phyloP scores from a whole-genome alignment of 2,888 invertebrate species.

The Suillia variegata region DNA sequence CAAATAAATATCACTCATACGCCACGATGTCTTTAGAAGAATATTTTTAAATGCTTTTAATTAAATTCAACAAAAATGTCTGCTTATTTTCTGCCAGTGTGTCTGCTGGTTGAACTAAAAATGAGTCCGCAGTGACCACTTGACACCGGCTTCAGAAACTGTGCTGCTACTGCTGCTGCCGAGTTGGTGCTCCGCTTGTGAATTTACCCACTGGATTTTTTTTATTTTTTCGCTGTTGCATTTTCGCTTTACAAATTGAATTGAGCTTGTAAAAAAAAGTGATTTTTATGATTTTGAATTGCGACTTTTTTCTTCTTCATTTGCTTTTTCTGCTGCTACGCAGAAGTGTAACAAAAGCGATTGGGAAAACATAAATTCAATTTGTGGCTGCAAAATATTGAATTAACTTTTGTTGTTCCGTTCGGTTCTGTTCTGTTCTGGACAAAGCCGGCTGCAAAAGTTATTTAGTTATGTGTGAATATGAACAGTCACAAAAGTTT shows the following conservation, averaged over 20 bases:
- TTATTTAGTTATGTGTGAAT: too few species aligned
- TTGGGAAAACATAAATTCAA: not conserved
- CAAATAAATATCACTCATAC: too few species aligned
- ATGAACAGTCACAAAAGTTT: too few species aligned
- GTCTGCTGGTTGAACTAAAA: not conserved
- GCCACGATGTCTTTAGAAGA: too few species aligned
- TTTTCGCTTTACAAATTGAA: not conserved
- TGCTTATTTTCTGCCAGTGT: not conserved
- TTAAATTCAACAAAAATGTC: too few species aligned
- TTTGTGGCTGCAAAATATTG: not conserved
- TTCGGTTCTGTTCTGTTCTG: too few species aligned
- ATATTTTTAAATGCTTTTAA: too few species aligned
- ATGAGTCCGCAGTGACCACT: not conserved
- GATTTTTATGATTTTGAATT: too few species aligned
- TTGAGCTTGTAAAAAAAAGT: too few species aligned
- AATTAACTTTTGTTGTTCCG: too few species aligned
- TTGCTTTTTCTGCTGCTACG: not conserved
- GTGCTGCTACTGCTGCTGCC: not conserved
- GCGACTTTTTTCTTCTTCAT: not conserved
- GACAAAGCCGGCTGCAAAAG: too few species aligned
- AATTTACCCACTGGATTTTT: not conserved
- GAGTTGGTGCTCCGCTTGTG: not conserved
- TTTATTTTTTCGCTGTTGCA: not conserved
- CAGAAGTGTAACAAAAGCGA: not conserved
- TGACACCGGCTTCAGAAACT: not conserved